Conservation (phyloP, 2,888 invertebrate species). For the Oxytorus armatus region DNA sequence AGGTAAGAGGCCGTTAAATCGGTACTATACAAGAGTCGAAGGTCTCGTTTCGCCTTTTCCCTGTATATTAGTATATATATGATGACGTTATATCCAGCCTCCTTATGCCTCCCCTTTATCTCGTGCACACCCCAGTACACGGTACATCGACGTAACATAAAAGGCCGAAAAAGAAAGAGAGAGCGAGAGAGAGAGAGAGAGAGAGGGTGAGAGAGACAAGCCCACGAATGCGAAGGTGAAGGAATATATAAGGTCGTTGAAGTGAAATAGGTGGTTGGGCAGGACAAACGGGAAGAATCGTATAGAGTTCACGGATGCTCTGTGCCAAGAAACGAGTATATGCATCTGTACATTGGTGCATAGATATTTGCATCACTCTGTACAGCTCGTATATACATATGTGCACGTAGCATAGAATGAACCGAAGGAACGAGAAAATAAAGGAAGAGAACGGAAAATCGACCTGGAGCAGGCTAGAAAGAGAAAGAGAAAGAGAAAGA, state of each 20-base stretch:
- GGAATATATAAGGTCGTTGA: conserved; percentile 41
- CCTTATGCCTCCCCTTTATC: neutral
- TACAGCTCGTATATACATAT: neutral
- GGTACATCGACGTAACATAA: conserved; percentile 38
- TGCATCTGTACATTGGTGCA: conserved; percentile 46
- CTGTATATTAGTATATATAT: conserved; percentile 9
- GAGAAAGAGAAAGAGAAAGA: conserved; percentile 37
- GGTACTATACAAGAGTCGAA: conserved; percentile 58
- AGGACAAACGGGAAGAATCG: conserved; percentile 37
- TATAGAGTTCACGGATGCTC: conserved; percentile 43
- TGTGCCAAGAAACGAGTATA: conserved; percentile 48
- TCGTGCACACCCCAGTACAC: conserved; percentile 6
- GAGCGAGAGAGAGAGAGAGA: too few relatives aligned
- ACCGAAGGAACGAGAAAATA: conserved; percentile 16
- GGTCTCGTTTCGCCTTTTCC: conserved; percentile 18
- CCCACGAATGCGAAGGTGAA: neutral
- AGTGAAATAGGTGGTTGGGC: conserved; percentile 47
- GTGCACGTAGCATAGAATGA: conserved; percentile 14
- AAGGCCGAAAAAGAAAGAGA: too few relatives aligned
- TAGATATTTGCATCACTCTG: too few relatives aligned
- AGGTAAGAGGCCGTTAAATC: conserved; percentile 75
- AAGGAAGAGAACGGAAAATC: conserved; percentile 15
- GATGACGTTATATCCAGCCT: conserved; percentile 45
- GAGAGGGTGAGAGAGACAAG: neutral
- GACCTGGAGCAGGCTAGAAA: conserved; percentile 30